Evolutionary conservation across 2,113 vertebrate species (phyloP).

Genomic region (Xenopus tropicalis): UCB_Xtro_10.0 CM004443.2:180987501-180988000

Average conservation of each 20-base stretch:
- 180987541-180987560: constrained; percentile 60
- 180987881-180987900: constrained; percentile 30
- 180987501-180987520: constrained; percentile 56
- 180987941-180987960: constrained; percentile 33
- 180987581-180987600: constrained; percentile 60
- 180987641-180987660: constrained; percentile 47
- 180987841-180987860: constrained; percentile 28
- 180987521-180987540: constrained; percentile 54
- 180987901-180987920: constrained; percentile 35
- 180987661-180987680: constrained; percentile 52
- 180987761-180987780: constrained; percentile 27
- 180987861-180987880: constrained; percentile 22
- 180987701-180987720: constrained; percentile 29
- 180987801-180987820: constrained; percentile 30
- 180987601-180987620: constrained; percentile 53
- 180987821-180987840: constrained; percentile 32
- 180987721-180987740: constrained; percentile 27
- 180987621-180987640: constrained; percentile 51
- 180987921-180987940: constrained; percentile 20
- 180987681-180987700: constrained; percentile 41
- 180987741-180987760: constrained; percentile 24
- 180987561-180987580: constrained; percentile 54
- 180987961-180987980: constrained; percentile 24
- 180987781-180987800: constrained; percentile 4
- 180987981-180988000: background rate